A percentile compares a stretch with the other conserved stretches of the same genome.
phyloP scores from a whole-genome alignment of 1,140 invertebrate genomes.

The Aphidius gifuensis region DNA sequence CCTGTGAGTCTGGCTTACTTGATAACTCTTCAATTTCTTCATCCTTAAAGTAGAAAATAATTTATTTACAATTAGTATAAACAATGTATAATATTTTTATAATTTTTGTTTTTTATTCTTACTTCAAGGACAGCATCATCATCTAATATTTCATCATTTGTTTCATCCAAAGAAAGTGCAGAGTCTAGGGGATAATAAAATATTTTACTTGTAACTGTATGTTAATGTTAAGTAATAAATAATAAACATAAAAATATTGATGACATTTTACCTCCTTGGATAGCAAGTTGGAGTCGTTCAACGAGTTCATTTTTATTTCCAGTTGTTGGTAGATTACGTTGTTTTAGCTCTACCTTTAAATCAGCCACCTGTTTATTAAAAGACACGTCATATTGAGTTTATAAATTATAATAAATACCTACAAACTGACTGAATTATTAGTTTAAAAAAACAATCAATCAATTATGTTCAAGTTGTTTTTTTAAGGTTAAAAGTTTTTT shows the following conservation, averaged over 20 bases:
- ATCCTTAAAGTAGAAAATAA: constrained; percentile 36
- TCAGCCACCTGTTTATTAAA: constrained; percentile 64
- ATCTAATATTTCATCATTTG: constrained; percentile 54
- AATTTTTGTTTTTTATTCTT: constrained; percentile 19
- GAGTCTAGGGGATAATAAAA: constrained; percentile 38
- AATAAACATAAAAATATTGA: constrained; percentile 13
- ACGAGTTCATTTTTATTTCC: constrained; percentile 81
- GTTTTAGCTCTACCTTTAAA: constrained; percentile 75
- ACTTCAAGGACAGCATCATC: constrained; percentile 56
- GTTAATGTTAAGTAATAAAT: neutral
- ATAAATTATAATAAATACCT: neutral
- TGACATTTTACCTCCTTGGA: constrained; percentile 53
- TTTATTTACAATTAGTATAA: neutral
- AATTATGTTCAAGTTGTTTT: too few relatives aligned
- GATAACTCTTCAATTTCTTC: constrained; percentile 51
- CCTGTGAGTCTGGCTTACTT: constrained; percentile 46
- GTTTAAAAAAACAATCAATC: too few relatives aligned
- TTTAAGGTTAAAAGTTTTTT: too few relatives aligned
- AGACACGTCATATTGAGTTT: constrained; percentile 17
- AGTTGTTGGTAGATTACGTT: constrained; percentile 66
- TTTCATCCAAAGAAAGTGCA: constrained; percentile 49
- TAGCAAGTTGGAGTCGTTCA: constrained; percentile 67
- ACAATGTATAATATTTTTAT: neutral
- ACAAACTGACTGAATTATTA: neutral
- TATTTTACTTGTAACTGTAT: neutral